A percentile compares a stretch with the other conserved stretches of the same genome.
Evolutionary conservation across 2,797 vertebrate species (phyloP).

Genomic region (Ceryle rudis): DNA sequence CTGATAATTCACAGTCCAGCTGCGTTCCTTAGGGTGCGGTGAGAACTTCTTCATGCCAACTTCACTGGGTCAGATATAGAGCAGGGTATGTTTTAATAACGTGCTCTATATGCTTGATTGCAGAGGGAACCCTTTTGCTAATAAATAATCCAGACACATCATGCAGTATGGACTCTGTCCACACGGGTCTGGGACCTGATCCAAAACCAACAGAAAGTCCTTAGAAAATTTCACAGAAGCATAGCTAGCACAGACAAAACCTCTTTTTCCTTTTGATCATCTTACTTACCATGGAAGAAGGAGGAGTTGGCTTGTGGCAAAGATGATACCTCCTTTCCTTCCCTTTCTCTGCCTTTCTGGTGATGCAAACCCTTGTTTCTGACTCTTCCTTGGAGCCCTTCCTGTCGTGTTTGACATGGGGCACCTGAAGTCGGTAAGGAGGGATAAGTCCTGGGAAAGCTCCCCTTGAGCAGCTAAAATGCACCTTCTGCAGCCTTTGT

Average conservation of each 20-base stretch:
- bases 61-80: neutral
- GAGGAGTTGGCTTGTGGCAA: neutral
- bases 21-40: neutral
- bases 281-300: neutral
- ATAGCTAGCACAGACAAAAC: neutral
- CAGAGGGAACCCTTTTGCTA: slow-evolving; percentile 2
- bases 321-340: neutral
- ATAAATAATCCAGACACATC: neutral
- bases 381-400: neutral
- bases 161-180: neutral
- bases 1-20: neutral
- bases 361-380: neutral
- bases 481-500: neutral
- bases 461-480: neutral
- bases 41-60: slow-evolving; percentile 14
- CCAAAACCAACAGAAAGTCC: slow-evolving; percentile 39
- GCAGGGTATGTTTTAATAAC: neutral
- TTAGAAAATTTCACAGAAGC: neutral
- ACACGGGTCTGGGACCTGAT: neutral
- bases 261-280: slow-evolving; percentile 1
- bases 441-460: neutral
- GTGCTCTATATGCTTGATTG: neutral
- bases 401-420: neutral
- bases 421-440: neutral
- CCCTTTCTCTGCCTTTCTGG: neutral